These are phyloP conservation scores for Yponomeuta plumbellus DNA, from an alignment of 2,888 invertebrate genomes.

Conservation along the genomic window DNA sequence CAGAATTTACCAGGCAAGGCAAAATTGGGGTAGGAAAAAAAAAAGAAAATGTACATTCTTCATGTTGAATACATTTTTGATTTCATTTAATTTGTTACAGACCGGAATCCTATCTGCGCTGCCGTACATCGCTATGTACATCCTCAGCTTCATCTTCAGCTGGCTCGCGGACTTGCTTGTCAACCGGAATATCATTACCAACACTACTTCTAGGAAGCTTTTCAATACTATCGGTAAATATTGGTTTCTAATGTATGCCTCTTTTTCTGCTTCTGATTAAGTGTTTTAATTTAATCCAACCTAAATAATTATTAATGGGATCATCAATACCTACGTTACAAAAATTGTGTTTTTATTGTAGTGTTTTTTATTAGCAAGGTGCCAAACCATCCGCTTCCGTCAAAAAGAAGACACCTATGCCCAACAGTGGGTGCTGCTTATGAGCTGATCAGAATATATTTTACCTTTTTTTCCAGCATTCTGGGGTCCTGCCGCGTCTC, in stretches of 20 bases:
- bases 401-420: too few relatives aligned
- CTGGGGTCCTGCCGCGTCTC: conserved; percentile 81
- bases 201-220: conserved; percentile 78
- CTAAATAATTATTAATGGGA: too few relatives aligned
- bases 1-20: too few relatives aligned
- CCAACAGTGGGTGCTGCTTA: too few relatives aligned
- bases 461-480: conserved; percentile 55
- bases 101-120: conserved; percentile 83
- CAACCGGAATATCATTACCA: conserved; percentile 66
- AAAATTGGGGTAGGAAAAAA: too few relatives aligned
- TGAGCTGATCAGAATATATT: background rate
- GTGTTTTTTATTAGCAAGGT: background rate
- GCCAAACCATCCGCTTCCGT: too few relatives aligned
- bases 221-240: conserved; percentile 81
- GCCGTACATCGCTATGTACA: conserved; percentile 86
- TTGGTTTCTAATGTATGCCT: too few relatives aligned
- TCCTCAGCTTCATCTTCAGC: conserved; percentile 83
- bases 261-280: background rate
- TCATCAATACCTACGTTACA: too few relatives aligned
- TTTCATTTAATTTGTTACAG: conserved; percentile 43
- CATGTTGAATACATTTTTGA: too few relatives aligned
- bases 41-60: too few relatives aligned
- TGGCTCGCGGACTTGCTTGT: conserved; percentile 79
- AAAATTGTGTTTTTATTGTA: too few relatives aligned
- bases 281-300: background rate